Evolutionary conservation across 1,140 invertebrate species (phyloP), one percentile per base, ranked within the genome.

Genomic region (Sipha flava): DNA sequence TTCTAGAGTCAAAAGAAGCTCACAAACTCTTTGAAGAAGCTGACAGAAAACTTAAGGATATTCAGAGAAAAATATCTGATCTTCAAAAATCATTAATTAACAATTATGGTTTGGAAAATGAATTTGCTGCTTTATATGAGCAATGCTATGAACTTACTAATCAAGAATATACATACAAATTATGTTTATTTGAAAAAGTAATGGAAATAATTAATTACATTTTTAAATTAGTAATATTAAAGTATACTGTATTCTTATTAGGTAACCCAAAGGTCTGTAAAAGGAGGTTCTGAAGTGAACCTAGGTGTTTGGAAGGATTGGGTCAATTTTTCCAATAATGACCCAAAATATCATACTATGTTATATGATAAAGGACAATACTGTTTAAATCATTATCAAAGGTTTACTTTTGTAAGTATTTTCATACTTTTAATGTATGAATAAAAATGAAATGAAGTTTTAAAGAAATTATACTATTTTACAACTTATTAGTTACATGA

Each of bases 111-210:
- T 86, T 88, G 0, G 90, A 98, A 64, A 91, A 95, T 81, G 95
- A 97, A 84, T 99, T 93, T 88, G 91, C 93, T 1, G 86, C 92
- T 6, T 85, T 99, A 5, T 92, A 96, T 85, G 95, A 93, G 5
- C 88, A 97, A 83, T 99, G 98, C 84, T 97, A 94, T 83, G 95
- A 98, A 81, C 95, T 89, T 85, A 90, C 91, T 49, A 96, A 99
- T 83, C 89, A 94, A 66, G 97, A 99, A 87, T 99, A 99, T 86
- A 90, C 93, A 12, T 99, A 99, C 85, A 94, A 91, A 81, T 85
- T 99, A 6, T 99, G 98, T 87, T 91, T 96, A 47, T 99, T 98
- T 86, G 94, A 97, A 81, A 92, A 91, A 83, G 91, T 93, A 29
- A 43, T 16, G 1, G 18, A 40, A 9, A 14, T 43, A 70, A 16